Evolutionary conservation across 2,888 invertebrate species (phyloP).

Genomic region (Chesias legatella): DNA sequence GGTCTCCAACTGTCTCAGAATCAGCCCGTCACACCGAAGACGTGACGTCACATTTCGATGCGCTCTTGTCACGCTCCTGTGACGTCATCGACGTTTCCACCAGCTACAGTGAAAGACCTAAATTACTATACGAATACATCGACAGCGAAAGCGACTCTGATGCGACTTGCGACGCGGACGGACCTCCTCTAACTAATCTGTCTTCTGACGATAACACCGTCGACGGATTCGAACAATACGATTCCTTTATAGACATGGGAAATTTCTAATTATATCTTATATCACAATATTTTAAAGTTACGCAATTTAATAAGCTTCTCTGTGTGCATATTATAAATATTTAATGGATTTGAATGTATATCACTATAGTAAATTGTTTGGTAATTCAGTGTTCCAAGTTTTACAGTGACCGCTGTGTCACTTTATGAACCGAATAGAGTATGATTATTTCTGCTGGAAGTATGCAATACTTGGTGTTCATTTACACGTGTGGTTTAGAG

Average conservation of each 20-base stretch:
- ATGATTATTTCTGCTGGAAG: too few relatives aligned
- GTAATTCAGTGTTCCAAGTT: not conserved
- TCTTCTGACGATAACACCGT: constrained; percentile 46
- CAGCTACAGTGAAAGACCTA: constrained; percentile 34
- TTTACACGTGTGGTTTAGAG: constrained; percentile 44
- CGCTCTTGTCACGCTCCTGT: constrained; percentile 62
- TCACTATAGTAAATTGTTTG: constrained; percentile 12
- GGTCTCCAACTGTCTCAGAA: constrained; percentile 61
- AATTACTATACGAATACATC: constrained; percentile 57
- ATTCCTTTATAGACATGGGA: constrained; percentile 77
- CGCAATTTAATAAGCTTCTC: constrained; percentile 48
- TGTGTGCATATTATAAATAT: constrained; percentile 45
- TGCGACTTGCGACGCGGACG: constrained; percentile 54
- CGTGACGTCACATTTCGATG: constrained; percentile 60
- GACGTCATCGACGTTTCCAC: constrained; percentile 52
- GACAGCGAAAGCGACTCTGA: constrained; percentile 66
- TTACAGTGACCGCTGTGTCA: too few relatives aligned
- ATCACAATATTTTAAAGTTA: constrained; percentile 32
- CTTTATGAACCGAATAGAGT: too few relatives aligned
- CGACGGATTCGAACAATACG: constrained; percentile 71
- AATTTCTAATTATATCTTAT: constrained; percentile 55
- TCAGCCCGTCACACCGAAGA: constrained; percentile 65
- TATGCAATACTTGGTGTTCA: not conserved
- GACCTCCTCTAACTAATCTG: constrained; percentile 19
- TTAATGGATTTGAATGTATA: constrained; percentile 37